These are phyloP conservation scores for Phyllostomus discolor DNA, from an alignment of 2,113 vertebrate genomes.

Conservation along the genomic window DNA sequence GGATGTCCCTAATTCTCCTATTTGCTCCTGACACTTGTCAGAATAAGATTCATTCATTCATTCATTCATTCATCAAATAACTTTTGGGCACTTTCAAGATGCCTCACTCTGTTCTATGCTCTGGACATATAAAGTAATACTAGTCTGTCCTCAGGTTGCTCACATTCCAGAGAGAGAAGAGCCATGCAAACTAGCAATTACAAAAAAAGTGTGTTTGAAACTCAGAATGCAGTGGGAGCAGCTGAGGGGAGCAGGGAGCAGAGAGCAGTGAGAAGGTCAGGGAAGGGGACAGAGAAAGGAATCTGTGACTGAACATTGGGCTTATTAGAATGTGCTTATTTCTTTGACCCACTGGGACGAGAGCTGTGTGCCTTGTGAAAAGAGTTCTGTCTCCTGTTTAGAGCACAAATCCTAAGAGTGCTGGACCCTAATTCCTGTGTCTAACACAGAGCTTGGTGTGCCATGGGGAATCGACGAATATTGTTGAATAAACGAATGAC, in stretches of 20 bases:
- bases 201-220: neutral
- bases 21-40: neutral
- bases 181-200: neutral
- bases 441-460: neutral
- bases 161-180: neutral
- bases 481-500: neutral
- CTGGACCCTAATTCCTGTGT: neutral
- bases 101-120: neutral
- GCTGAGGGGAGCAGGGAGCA: neutral
- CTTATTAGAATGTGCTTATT: neutral
- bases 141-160: neutral
- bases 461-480: neutral
- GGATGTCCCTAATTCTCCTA: neutral
- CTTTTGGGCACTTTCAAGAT: neutral
- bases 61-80: neutral
- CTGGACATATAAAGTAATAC: neutral
- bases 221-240: neutral
- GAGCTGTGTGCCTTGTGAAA: accelerated
- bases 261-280: neutral
- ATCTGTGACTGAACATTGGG: neutral
- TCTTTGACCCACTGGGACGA: neutral
- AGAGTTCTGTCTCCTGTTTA: neutral
- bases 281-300: neutral
- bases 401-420: neutral
- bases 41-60: neutral